Conservation (phyloP, 2,797 vertebrate species). For the Acanthornis magna region DNA sequence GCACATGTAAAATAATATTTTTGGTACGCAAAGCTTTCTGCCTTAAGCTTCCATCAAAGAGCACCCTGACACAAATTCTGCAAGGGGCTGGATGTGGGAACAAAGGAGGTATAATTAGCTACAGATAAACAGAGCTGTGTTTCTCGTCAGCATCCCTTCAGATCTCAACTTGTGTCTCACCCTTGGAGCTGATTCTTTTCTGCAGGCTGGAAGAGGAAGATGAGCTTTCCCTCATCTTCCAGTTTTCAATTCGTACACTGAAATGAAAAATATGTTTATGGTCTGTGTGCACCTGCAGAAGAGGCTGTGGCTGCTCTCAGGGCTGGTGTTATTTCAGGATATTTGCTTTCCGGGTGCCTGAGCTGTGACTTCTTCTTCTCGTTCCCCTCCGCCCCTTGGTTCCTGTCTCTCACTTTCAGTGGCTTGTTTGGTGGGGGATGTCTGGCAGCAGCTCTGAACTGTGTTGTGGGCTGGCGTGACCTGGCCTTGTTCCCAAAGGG, state of each 20-base stretch:
- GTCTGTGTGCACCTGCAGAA: constrained; percentile 23
- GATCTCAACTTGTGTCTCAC: background rate
- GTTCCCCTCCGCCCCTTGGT: background rate
- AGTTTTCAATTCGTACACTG: background rate
- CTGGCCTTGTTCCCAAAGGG: background rate
- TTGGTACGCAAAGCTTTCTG: background rate
- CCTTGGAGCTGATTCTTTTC: background rate
- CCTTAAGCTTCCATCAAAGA: constrained; percentile 32
- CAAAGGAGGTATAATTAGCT: constrained; percentile 57
- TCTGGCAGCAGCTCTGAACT: background rate
- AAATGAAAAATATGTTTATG: background rate
- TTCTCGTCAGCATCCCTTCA: constrained; percentile 7
- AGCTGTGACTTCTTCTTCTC: background rate
- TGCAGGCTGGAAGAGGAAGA: background rate
- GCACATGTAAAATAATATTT: background rate
- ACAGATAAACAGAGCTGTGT: constrained; percentile 44
- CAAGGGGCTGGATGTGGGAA: constrained; percentile 27
- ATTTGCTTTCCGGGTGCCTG: background rate
- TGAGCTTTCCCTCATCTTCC: background rate
- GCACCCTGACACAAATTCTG: constrained; percentile 12
- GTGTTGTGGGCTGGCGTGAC: background rate
- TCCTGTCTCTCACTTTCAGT: background rate
- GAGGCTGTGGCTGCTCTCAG: background rate
- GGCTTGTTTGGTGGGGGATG: background rate
- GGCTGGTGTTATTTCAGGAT: background rate